phyloP scores from a whole-genome alignment of 37 sponge, comb jelly and placozoan species.

The Cliona cf. orientalis region DNA sequence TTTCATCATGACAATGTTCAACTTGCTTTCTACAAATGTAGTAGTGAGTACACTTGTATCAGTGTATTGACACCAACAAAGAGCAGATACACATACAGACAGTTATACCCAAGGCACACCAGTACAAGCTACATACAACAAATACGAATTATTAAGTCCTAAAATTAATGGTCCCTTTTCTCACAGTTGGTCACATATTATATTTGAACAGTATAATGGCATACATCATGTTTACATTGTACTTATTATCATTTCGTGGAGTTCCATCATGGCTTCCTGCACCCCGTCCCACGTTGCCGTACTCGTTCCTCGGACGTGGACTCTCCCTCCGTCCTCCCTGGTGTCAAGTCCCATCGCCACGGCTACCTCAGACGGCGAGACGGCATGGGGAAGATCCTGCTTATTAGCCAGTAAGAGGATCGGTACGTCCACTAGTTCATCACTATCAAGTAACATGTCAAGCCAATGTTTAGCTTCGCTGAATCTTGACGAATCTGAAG shows the following conservation, averaged over 20 bases:
- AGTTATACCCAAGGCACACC: too few species aligned
- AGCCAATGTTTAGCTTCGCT: slow-evolving; percentile 71
- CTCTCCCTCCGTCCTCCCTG: slow-evolving; percentile 68
- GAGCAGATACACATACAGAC: too few species aligned
- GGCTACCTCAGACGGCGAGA: slow-evolving; percentile 58
- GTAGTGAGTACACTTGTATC: too few species aligned
- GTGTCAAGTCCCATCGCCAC: slow-evolving; percentile 59
- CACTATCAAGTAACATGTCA: slow-evolving; percentile 61
- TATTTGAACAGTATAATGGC: too few species aligned
- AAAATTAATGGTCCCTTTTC: too few species aligned
- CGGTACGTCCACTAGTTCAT: slow-evolving; percentile 84
- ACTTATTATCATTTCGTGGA: slow-evolving; percentile 72
- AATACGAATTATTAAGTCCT: too few species aligned
- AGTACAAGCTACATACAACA: too few species aligned
- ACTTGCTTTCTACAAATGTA: too few species aligned
- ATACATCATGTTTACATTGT: too few species aligned
- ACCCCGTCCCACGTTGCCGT: slow-evolving; percentile 83
- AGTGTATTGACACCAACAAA: too few species aligned
- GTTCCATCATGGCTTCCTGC: slow-evolving; percentile 71
- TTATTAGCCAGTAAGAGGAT: slow-evolving; percentile 88
- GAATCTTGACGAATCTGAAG: slow-evolving; percentile 52
- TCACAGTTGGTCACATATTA: too few species aligned
- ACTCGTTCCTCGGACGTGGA: slow-evolving; percentile 84
- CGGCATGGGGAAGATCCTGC: slow-evolving; percentile 84
- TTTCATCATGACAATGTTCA: too few species aligned